These are phyloP conservation scores for Gonocerus acuteangulatus DNA, from an alignment of 2,888 invertebrate genomes.

Conservation along the genomic window DNA sequence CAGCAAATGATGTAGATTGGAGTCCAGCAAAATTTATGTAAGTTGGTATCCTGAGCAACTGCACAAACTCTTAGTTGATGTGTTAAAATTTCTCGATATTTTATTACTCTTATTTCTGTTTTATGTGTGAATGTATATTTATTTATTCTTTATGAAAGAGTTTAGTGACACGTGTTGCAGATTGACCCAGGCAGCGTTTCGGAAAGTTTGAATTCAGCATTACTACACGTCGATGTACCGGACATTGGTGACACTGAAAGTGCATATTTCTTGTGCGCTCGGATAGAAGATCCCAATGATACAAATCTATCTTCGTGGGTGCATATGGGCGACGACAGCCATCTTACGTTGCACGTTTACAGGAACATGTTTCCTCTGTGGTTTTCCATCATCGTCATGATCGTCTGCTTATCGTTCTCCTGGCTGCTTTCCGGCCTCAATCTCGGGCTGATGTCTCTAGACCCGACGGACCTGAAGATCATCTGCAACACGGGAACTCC, in stretches of 20 bases:
- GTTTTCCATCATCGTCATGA: slow-evolving; percentile 63
- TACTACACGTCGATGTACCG: slow-evolving; percentile 51
- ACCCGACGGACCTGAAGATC: slow-evolving; percentile 90
- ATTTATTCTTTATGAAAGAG: slow-evolving; percentile 32
- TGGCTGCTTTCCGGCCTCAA: slow-evolving; percentile 95
- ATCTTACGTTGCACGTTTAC: slow-evolving; percentile 56
- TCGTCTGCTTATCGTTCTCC: slow-evolving; percentile 72
- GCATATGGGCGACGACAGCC: slow-evolving; percentile 39
- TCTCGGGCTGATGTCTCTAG: slow-evolving; percentile 90
- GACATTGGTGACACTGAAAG: slow-evolving; percentile 30
- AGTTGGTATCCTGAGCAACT: no score
- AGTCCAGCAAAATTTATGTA: no score
- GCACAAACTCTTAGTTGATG: no score
- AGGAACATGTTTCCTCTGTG: slow-evolving; percentile 66
- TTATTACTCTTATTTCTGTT: slow-evolving; percentile 36
- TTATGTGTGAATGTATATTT: neutral
- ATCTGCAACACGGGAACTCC: slow-evolving; percentile 87
- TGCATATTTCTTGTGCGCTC: slow-evolving; percentile 7
- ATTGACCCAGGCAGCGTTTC: slow-evolving; percentile 36
- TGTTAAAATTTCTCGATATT: no score
- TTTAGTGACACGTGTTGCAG: slow-evolving; percentile 33
- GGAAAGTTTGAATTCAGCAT: slow-evolving; percentile 47
- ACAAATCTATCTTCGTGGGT: slow-evolving; percentile 37
- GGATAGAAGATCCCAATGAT: slow-evolving; percentile 9
- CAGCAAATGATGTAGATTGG: no score